A percentile compares a stretch with the other conserved stretches of the same genome.
These are phyloP conservation scores for Drosophila neoperkinsi DNA, from an alignment of 2,888 invertebrate genomes.

Conservation along the genomic window DNA sequence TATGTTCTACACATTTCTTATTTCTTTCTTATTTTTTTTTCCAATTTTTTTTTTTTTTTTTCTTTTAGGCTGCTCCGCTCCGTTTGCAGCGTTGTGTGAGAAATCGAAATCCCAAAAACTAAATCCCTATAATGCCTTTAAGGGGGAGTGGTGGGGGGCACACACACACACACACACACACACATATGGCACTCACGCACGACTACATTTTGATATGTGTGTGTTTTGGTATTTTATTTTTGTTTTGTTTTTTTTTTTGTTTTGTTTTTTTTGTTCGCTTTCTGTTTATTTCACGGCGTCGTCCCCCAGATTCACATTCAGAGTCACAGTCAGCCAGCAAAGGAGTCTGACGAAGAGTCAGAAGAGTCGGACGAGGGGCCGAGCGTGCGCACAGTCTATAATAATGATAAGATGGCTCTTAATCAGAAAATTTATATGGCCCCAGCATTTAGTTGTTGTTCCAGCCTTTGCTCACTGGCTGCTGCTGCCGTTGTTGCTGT, in stretches of 20 bases:
- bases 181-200: constrained; percentile 52
- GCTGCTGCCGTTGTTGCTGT: not conserved
- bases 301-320: constrained; percentile 10
- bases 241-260: constrained; percentile 10
- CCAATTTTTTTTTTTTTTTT: constrained; percentile 18
- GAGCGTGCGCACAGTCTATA: constrained; percentile 81
- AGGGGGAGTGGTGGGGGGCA: constrained; percentile 43
- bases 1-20: constrained; percentile 78
- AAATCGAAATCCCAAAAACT: constrained; percentile 82
- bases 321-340: not conserved
- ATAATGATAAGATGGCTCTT: constrained; percentile 85
- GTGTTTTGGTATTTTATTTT: constrained; percentile 64
- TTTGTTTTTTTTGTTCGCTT: constrained; percentile 6
- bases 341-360: constrained; percentile 18
- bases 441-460: constrained; percentile 75
- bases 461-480: constrained; percentile 30
- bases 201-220: constrained; percentile 60
- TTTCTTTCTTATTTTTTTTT: constrained; percentile 41
- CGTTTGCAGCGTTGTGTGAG: constrained; percentile 61
- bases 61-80: constrained; percentile 15
- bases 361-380: constrained; percentile 25
- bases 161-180: constrained; percentile 25
- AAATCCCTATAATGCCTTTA: constrained; percentile 80
- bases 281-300: constrained; percentile 36
- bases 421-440: constrained; percentile 85